These are phyloP conservation scores for Zaprionus lachaisei DNA, from an alignment of 1,140 invertebrate species.

Conservation along the genomic window DNA sequence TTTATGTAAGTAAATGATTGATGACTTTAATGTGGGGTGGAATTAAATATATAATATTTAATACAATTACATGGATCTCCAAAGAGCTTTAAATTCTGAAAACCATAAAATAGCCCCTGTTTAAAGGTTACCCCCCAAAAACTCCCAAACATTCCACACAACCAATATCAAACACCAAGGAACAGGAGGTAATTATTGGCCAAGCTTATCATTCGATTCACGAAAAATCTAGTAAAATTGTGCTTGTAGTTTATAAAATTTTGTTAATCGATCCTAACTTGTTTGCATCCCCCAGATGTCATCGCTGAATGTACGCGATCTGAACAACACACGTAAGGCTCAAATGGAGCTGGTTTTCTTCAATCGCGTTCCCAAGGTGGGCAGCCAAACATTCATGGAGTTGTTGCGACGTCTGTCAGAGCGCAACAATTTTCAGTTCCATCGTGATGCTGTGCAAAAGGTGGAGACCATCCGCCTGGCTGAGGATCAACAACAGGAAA, in stretches of 20 bases:
- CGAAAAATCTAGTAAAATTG: background rate
- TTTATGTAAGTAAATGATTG: background rate
- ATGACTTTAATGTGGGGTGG: background rate
- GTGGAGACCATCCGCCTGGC: slow-evolving; percentile 94
- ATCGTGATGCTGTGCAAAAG: slow-evolving; percentile 94
- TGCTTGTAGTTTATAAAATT: background rate
- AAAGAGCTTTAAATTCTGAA: background rate
- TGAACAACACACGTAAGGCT: slow-evolving; percentile 92
- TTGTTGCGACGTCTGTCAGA: slow-evolving; percentile 90
- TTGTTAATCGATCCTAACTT: background rate
- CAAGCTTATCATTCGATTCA: background rate
- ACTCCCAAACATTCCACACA: background rate
- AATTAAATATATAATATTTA: background rate
- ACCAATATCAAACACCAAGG: slow-evolving; percentile 67
- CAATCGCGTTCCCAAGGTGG: slow-evolving; percentile 94
- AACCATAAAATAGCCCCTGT: background rate
- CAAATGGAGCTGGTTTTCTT: slow-evolving; percentile 92
- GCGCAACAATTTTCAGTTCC: slow-evolving; percentile 92
- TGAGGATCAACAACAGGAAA: slow-evolving; percentile 90
- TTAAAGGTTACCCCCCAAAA: background rate
- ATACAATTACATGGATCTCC: background rate
- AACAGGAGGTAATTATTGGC: slow-evolving; percentile 57
- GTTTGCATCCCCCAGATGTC: slow-evolving; percentile 61
- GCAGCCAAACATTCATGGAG: slow-evolving; percentile 95
- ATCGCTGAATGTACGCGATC: slow-evolving; percentile 84